Evolutionary conservation across 1,140 invertebrate species (phyloP), one percentile per base, ranked within the genome.

Genomic region (Eumaeus atala): DNA sequence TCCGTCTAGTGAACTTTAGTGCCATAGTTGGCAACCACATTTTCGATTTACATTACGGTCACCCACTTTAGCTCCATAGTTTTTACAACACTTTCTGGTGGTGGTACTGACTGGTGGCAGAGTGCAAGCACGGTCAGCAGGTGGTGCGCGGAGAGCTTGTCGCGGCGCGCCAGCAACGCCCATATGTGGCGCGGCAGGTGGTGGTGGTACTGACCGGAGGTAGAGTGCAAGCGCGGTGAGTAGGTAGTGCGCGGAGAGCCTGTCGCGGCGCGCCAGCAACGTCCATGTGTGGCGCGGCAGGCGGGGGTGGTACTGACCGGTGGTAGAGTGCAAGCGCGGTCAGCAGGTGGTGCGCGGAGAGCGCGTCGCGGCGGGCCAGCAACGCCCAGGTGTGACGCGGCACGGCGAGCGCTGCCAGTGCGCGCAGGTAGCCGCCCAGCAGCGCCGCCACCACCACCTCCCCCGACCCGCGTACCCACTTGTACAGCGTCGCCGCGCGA

Each of bases 381-480:
- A 98, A 90, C 72, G 94, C 94, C 81, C 96, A 98, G 47, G 94
- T 95, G 82, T 95, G 92, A 51, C 92, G 89, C 0, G 95, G 94
- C 57, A 92, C 92, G 0, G 95, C 92, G 18, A 99, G 87, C 8
- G 95, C 93, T 0, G 92, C 92, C 54, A 98, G 89, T 91, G 98
- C 96, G 58, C 92, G 93, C 44, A 97, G 87, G 83, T 97, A 98
- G 0, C 95, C 92, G 8, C 95, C 92, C 78, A 96, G 96, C 28
- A 98, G 82, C 2, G 93, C 91, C 10, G 95, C 91, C n/a, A 95
- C 94, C 34, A 97, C 84, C 73, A 96, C 89, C 77, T 97, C 96
- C 47, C 96, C 95, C 37, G 96, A 94, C 51, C 96, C 88, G 5
- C 95, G 90, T 3, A 98, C 92, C 83, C 98, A 97, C 88, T 98